Percentiles rank a stretch among this genome's conserved stretches.
Conservation (phyloP, 2,888 invertebrate species). For the Galerucella nymphaeae region DNA sequence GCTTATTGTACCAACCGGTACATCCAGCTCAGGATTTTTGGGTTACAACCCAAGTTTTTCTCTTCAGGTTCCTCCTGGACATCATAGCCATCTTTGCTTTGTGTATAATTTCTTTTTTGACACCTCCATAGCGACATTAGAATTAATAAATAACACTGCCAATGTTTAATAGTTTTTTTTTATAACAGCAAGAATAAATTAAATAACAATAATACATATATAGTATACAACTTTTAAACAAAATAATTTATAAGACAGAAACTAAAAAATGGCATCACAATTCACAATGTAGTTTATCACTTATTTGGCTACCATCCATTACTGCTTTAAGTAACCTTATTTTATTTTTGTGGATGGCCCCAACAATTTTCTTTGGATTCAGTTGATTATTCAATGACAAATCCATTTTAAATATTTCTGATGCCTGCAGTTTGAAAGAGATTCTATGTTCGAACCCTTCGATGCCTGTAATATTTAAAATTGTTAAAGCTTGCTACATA, state of each 20-base stretch:
- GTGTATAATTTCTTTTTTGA: no score
- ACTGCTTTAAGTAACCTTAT: constrained; percentile 63
- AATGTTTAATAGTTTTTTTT: no score
- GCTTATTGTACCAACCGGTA: no score
- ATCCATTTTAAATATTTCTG: constrained; percentile 59
- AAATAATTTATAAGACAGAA: background rate
- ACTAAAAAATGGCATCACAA: constrained; percentile 33
- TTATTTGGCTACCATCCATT: constrained; percentile 64
- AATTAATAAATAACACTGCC: no score
- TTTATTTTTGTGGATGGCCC: constrained; percentile 59
- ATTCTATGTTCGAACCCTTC: constrained; percentile 64
- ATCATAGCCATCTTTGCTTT: no score
- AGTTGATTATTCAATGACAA: constrained; percentile 51
- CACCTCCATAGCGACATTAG: no score
- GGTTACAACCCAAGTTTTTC: no score
- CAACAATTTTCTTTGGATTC: constrained; percentile 58
- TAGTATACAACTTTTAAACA: no score
- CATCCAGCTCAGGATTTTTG: no score
- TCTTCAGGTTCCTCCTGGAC: no score
- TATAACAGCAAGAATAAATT: no score
- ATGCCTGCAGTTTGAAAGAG: constrained; percentile 58
- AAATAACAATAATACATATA: no score
- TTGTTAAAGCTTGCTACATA: background rate
- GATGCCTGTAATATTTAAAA: constrained; percentile 58
- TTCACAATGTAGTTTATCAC: constrained; percentile 55